These are phyloP conservation scores for Halesus radiatus DNA, from an alignment of 1,140 invertebrate species.

Conservation along the genomic window DNA sequence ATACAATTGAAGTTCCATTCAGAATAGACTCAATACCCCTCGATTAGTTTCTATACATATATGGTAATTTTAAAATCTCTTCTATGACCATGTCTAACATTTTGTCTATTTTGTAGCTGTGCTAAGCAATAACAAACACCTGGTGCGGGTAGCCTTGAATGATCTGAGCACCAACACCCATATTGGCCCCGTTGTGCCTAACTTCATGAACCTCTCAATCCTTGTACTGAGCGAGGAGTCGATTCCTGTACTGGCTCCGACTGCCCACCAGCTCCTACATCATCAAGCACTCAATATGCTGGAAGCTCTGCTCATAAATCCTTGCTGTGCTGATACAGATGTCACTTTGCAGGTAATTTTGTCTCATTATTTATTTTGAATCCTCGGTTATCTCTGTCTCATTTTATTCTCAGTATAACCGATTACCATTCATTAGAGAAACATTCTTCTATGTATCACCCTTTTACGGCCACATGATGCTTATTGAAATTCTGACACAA, in stretches of 20 bases:
- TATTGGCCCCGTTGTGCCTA: constrained; percentile 68
- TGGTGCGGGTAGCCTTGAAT: constrained; percentile 65
- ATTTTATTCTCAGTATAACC: too few relatives aligned
- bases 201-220: constrained; percentile 67
- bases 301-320: constrained; percentile 67
- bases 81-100: background rate
- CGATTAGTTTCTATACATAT: too few relatives aligned
- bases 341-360: constrained; percentile 66
- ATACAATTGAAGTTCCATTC: too few relatives aligned
- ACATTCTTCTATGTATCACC: too few relatives aligned
- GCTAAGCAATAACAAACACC: constrained; percentile 64
- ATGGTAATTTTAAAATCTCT: too few relatives aligned
- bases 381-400: too few relatives aligned
- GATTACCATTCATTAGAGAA: too few relatives aligned
- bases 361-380: too few relatives aligned
- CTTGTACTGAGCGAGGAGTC: constrained; percentile 67
- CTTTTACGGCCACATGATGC: too few relatives aligned
- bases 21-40: too few relatives aligned
- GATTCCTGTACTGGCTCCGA: constrained; percentile 34
- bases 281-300: constrained; percentile 68
- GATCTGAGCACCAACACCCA: constrained; percentile 67
- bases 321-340: constrained; percentile 68
- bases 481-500: too few relatives aligned
- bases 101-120: constrained; percentile 62
- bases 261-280: constrained; percentile 58